Evolutionary conservation across 2,888 invertebrate species (phyloP).

Genomic region (Ophioninae sp.): DNA sequence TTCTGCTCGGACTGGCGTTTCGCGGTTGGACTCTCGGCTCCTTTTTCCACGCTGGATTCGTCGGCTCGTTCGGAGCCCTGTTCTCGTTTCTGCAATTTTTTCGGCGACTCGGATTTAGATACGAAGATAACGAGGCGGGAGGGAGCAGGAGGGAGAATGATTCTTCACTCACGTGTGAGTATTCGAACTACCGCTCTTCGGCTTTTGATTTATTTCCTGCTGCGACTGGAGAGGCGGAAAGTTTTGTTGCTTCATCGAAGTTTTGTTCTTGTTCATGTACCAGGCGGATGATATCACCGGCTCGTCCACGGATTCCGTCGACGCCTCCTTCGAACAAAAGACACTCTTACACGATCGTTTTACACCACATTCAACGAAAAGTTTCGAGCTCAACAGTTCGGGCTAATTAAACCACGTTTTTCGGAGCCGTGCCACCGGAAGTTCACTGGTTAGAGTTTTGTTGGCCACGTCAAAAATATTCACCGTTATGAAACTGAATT

Average conservation of each 20-base stretch:
- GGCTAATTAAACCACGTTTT: no score
- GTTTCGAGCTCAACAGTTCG: no score
- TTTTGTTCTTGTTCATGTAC: slow-evolving; percentile 79
- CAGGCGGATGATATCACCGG: slow-evolving; percentile 79
- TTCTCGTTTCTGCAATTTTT: slow-evolving; percentile 73
- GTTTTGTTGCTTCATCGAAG: slow-evolving; percentile 74
- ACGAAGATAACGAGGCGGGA: not conserved
- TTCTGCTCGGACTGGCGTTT: slow-evolving; percentile 73
- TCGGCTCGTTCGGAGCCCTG: slow-evolving; percentile 75
- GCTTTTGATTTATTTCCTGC: slow-evolving; percentile 72
- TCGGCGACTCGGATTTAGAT: not conserved
- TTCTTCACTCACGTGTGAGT: slow-evolving; percentile 68
- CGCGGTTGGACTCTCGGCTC: slow-evolving; percentile 71
- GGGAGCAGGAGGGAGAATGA: not conserved
- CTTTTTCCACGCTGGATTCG: slow-evolving; percentile 76
- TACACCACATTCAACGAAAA: no score
- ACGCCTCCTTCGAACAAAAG: slow-evolving; percentile 65
- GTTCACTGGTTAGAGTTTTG: no score
- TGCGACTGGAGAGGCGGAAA: slow-evolving; percentile 77
- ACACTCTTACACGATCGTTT: no score
- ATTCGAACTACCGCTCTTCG: slow-evolving; percentile 65
- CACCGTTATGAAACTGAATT: no score
- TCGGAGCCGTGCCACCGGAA: no score
- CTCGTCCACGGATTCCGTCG: slow-evolving; percentile 71
- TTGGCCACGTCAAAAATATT: no score